Evolutionary conservation across 2,888 invertebrate genomes (phyloP), one percentile per base, ranked within the genome.

Genomic region (Thymelicus sylvestris): DNA sequence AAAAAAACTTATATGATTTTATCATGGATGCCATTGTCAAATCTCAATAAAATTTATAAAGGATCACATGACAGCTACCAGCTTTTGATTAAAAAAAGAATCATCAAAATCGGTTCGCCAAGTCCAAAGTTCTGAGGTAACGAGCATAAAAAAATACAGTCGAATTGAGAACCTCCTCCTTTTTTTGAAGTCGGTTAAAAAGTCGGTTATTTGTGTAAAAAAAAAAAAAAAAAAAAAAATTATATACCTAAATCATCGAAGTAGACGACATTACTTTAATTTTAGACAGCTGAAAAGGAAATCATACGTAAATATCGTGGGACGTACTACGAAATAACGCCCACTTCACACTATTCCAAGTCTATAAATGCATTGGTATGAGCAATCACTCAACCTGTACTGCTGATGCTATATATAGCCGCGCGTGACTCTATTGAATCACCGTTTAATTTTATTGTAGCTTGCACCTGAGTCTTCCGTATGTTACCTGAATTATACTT

Each of bases 391-490:
- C 67, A 67, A 52, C 24, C 31, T 62, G 52, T 39, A 61, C 24
- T 39, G 19, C 13, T 6, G 41, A 15, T 6, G 44, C 59, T 71
- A 72, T 63, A 72, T 68, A 71, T 66, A 67, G 52, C 62, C 50
- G 41, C 41, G 64, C 63, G 71, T 72, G 72, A 72, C 61, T 41
- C 31, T 73, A 62, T 69, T 78, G 77, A 76, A 41, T 76, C 77
- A 78, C 52, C 67, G 65, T 73, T 64, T 72, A 76, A 76, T 73
- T 64, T 72, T 75, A 76, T 77, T 76, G 76, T 72, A 74, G 39
- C 77, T 82, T 80, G 83, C 81, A 80, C 79, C 79, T 78, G 79
- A 24, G 61, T 52, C 78, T 80, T 81, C 81, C 80, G 77, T 63
- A 69, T 74, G 72, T 74, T 55, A 67, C 52, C 67, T 62, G 31